Conservation (phyloP, 2,888 invertebrate species). For the Margaritifera margaritifera region DNA sequence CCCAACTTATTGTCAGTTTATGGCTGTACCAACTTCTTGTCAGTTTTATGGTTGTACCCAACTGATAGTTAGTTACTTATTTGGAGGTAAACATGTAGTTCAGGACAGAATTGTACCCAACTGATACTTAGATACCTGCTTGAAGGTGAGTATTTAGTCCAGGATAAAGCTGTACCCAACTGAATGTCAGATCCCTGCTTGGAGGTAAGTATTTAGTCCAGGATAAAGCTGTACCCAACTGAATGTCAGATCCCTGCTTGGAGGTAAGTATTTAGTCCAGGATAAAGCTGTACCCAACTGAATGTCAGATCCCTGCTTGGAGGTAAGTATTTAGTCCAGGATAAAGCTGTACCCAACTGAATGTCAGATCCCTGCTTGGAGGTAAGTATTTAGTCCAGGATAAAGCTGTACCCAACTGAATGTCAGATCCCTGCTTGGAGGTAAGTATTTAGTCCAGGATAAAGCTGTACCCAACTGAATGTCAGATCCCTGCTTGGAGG, state of each 20-base stretch:
- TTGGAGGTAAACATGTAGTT: slow-evolving; percentile 99
- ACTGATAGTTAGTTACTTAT: slow-evolving; percentile 80
- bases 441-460: slow-evolving; percentile 97
- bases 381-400: slow-evolving; percentile 98
- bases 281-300: too few relatives aligned
- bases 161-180: slow-evolving; percentile 95
- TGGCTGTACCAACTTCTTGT: too few relatives aligned
- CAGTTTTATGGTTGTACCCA: slow-evolving; percentile 80
- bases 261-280: too few relatives aligned
- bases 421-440: slow-evolving; percentile 98
- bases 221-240: too few relatives aligned
- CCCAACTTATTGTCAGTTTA: too few relatives aligned
- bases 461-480: slow-evolving; percentile 96
- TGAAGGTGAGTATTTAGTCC: slow-evolving; percentile 99
- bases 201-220: too few relatives aligned
- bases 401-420: slow-evolving; percentile 99
- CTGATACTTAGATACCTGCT: slow-evolving; percentile 99
- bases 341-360: too few relatives aligned
- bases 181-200: slow-evolving; percentile 91
- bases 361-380: slow-evolving; percentile 97
- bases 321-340: too few relatives aligned
- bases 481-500: too few relatives aligned
- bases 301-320: too few relatives aligned
- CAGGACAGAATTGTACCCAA: slow-evolving; percentile 98
- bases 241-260: too few relatives aligned